Base-by-base conservation (phyloP, 2,888 invertebrate species). In the Oscheius sp. region DNA sequence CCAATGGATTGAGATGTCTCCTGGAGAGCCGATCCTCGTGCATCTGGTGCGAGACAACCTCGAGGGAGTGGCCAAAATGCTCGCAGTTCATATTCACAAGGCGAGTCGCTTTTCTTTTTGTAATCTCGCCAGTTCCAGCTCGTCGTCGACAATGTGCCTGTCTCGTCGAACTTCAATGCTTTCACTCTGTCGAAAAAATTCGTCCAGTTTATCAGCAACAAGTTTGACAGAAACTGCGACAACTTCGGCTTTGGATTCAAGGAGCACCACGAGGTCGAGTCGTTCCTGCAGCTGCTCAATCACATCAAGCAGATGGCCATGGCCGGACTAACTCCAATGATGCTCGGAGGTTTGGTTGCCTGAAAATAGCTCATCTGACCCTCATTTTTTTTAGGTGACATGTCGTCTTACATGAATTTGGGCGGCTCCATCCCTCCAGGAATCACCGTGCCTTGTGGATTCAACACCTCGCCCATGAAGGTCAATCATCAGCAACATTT, bases 171-270 rank as follows among this genome's bases (percentile, higher is more conserved):
- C 21, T 74, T 74, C 53, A 68, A 74, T 48, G 60, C 66, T 13
- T 68, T 60, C 50, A 66, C 74, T 11, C 68, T 66, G 32, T 74
- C 74, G 37, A 74, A 74, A 37, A 74, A 74, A 55, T 74, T 74
- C 33, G 29, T 74, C 37, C 74, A 68, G 29, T 74, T 74, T 68
- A 68, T 74, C 57, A 57, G 74, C 62, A 68, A 74, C 53, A 74
- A 74, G 37, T 74, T 74, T 50, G 74, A 74, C 37, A 74, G 57
- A 47, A 59, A 57, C n/a, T 55, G 55, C n/a, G 59, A 58, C 7
- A 74, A 68, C 35, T 74, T 68, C 58, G 74, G 74, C 3, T 74
- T 74, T 50, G 74, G 74, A 1, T 74, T 74, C 42, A 13, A 29
- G 5, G 74, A 55, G 2, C 29, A 48, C 1, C n/a, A 9, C 33